Base-by-base conservation (phyloP, 2,797 vertebrate genomes). In the Synaphobranchus kaupii region DNA sequence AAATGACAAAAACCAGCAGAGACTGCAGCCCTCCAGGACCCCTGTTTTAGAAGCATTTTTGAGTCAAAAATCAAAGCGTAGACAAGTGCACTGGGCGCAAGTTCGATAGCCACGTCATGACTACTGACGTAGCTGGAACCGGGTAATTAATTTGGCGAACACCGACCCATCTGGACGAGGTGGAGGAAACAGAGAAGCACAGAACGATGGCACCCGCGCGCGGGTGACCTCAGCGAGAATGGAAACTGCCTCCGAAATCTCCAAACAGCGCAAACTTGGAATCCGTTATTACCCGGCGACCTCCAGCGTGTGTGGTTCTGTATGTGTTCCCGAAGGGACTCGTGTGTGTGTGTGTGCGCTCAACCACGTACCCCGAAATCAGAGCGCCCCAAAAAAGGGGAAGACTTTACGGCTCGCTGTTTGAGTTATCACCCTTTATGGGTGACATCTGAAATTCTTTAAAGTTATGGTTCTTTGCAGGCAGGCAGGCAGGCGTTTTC, bases 361-460 rank as follows among this genome's bases (percentile, higher is more conserved):
- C 39, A 39, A 2, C 39, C 39, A 39, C 39, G 3, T 39, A 39
- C 39, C 39, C 39, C 39, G 39, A 39, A 39, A 85, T 85, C 87
- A 81, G 85, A 39, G 85, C 52, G 66, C 25, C 20, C 22, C 48
- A 28, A 15, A 8, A 52, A 34, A 50, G 85, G 58, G 58, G 84
- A 63, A 85, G 71, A 85, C 56, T 88, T 88, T 88, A 88, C 44
- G 82, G 82, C 86, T 78, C 44, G 34, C 76, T 87, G 86, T 84
- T 84, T 84, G 83, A 78, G 78, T 87, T 50, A 76, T 87, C 22
- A 68, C 66, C 39, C 34, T 68, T 84, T 56, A 76, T 39, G 86
- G 60, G 81, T 58, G 54, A 50, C 54, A n/a, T 83, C 80, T 84
- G 83, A 87, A 63, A 81, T 85, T 80, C 54, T 84, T 84, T 85